Evolutionary conservation across 2,888 invertebrate genomes (phyloP), one percentile per base, ranked within the genome.

Genomic region (Diaperis boleti): DNA sequence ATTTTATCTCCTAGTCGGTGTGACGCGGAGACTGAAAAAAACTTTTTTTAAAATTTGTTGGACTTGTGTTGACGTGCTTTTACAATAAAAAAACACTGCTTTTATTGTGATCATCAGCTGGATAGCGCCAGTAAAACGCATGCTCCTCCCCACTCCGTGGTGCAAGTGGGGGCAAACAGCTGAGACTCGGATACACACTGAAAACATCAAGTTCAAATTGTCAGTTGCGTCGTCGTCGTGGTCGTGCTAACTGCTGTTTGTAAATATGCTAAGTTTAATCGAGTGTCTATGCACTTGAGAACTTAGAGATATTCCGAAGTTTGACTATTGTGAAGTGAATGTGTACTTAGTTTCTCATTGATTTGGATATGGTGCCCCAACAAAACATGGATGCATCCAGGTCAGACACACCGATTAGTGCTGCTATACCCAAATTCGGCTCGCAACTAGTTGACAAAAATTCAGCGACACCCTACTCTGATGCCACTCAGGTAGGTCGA

Each of bases 401-500:
- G 68, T 79, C 79, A 57, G 80, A 79, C 64, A 79, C 76, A 68
- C 78, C 79, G n/a, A 75, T 87, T 55, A 85, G 86, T 78, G 87
- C 86, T 81, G 87, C 87, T 75, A 83, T 85, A 72, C 88, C 90
- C 70, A 86, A 92, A 78, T 96, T 96, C 84, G 96, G 96, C 74
- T 96, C 96, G 60, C 92, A 94, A 82, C 87, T 91, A 76, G 92
- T 97, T 82, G 91, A 92, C 85, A 91, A 93, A 83, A 92, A 92
- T 82, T 96, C 96, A 22, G 86, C 90, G 55, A 98, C 97, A 64
- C 98, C 98, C 64, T 98, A 98, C 85, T 94, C 96, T 78, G 98
- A 98, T 87, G 98, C 98, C 67, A 98, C 98, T 75, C 93, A 94
- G 93, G 95, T 95, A 86, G 89, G 88, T 84, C 68, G 14, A 47